Percentiles rank a stretch among this genome's conserved stretches.
Evolutionary conservation across 2,888 invertebrate species (phyloP).

Genomic region (Drosophila pseudotakahashii): DNA sequence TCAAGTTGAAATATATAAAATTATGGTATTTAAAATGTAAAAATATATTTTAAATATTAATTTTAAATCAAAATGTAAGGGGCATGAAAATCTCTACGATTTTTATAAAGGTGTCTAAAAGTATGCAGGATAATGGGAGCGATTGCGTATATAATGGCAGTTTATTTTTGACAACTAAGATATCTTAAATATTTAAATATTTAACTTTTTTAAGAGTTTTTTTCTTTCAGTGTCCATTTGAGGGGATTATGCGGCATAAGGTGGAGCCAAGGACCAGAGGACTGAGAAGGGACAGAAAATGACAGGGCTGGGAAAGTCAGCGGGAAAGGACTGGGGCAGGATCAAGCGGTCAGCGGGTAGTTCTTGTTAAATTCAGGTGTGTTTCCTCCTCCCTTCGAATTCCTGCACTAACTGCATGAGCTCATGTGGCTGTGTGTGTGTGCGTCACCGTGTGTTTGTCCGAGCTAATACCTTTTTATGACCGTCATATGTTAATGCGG

Average conservation of each 20-base stretch:
- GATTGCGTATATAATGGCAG: too few relatives aligned
- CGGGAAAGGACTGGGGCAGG: constrained; percentile 19
- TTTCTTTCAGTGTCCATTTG: constrained; percentile 30
- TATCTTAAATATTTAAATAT: too few relatives aligned
- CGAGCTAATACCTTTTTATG: constrained; percentile 77
- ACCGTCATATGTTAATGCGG: constrained; percentile 77
- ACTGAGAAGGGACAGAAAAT: constrained; percentile 20
- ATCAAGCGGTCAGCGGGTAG: constrained; percentile 72
- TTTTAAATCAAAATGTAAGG: too few relatives aligned
- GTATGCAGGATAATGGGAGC: too few relatives aligned
- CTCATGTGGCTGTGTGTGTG: constrained; percentile 35
- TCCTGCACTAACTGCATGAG: constrained; percentile 37
- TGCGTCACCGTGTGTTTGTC: constrained; percentile 43
- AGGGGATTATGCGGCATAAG: constrained; percentile 71
- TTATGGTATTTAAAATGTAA: too few relatives aligned
- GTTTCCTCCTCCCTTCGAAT: background rate
- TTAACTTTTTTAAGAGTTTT: background rate
- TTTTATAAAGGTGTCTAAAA: too few relatives aligned
- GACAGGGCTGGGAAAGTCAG: constrained; percentile 24
- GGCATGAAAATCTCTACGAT: too few relatives aligned
- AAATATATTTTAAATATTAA: too few relatives aligned
- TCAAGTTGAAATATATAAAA: background rate
- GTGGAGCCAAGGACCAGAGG: constrained; percentile 45
- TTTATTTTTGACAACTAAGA: too few relatives aligned
- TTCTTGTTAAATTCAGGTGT: constrained; percentile 56